These are phyloP conservation scores for Macrostomum lignano DNA, from an alignment of 1,140 invertebrate species.

Conservation along the genomic window DNA sequence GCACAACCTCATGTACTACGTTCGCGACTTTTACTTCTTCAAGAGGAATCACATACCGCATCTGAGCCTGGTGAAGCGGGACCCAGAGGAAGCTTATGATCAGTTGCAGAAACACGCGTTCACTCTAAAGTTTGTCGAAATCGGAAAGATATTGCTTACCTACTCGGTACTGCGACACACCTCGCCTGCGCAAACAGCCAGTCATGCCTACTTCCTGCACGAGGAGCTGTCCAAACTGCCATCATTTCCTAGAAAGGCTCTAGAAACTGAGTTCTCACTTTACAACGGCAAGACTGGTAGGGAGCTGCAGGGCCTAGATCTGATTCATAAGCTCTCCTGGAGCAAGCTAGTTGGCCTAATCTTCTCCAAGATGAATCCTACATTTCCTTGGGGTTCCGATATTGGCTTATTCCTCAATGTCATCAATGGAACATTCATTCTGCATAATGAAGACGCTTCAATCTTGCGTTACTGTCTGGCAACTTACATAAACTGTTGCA, in stretches of 20 bases:
- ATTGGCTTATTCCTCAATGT: conserved; percentile 91
- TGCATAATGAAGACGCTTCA: conserved; percentile 78
- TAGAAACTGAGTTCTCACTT: conserved; percentile 75
- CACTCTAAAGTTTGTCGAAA: conserved; percentile 74
- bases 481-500: conserved; percentile 37
- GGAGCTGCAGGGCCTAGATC: conserved; percentile 69
- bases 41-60: conserved; percentile 91
- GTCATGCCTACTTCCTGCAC: conserved; percentile 50
- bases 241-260: conserved; percentile 79
- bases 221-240: conserved; percentile 94
- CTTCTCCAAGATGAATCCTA: conserved; percentile 92
- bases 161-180: conserved; percentile 25
- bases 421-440: conserved; percentile 71
- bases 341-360: conserved; percentile 67
- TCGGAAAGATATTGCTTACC: conserved; percentile 47
- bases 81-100: conserved; percentile 58
- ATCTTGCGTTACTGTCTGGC: conserved; percentile 79
- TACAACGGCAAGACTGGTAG: conserved; percentile 55
- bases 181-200: conserved; percentile 1
- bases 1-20: conserved; percentile 65
- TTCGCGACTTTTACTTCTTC: conserved; percentile 92
- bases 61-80: conserved; percentile 68
- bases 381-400: conserved; percentile 84
- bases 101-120: conserved; percentile 70
- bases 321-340: conserved; percentile 94